Conservation (phyloP, 2,888 invertebrate species). For the Drosophila fulvimacula region DNA sequence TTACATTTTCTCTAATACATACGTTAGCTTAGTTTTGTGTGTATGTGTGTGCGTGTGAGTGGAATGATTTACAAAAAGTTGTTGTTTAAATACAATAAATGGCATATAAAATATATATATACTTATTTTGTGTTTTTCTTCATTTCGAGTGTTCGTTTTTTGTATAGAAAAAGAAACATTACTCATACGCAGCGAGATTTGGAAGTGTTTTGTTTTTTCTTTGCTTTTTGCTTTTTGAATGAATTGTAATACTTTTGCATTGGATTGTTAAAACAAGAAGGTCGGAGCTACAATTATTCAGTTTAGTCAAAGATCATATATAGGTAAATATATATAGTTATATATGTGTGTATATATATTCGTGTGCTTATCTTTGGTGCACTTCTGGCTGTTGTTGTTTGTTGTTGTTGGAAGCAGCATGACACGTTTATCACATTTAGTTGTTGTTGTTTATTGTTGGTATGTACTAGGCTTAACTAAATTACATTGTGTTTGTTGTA, state of each 20-base stretch:
- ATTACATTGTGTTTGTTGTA: constrained; percentile 55
- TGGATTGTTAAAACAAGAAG: constrained; percentile 48
- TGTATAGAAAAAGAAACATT: constrained; percentile 64
- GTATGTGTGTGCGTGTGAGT: constrained; percentile 31
- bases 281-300: constrained; percentile 16
- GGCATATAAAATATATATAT: constrained; percentile 75
- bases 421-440: constrained; percentile 77
- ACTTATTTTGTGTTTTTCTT: constrained; percentile 21
- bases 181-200: constrained; percentile 54
- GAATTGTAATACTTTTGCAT: constrained; percentile 45
- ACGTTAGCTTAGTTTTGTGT: constrained; percentile 63
- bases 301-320: constrained; percentile 11
- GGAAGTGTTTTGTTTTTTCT: constrained; percentile 63
- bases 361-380: constrained; percentile 52
- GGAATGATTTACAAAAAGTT: constrained; percentile 76
- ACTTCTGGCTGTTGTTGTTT: constrained; percentile 41
- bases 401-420: constrained; percentile 73
- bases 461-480: constrained; percentile 77
- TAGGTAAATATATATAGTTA: constrained; percentile 3
- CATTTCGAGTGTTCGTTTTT: constrained; percentile 22
- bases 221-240: constrained; percentile 24
- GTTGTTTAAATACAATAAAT: constrained; percentile 74
- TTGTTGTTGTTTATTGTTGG: constrained; percentile 72
- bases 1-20: constrained; percentile 60
- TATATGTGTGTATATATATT: constrained; percentile 9